Conservation (phyloP, 2,797 vertebrate species). For the Acanthiza pusilla region DNA sequence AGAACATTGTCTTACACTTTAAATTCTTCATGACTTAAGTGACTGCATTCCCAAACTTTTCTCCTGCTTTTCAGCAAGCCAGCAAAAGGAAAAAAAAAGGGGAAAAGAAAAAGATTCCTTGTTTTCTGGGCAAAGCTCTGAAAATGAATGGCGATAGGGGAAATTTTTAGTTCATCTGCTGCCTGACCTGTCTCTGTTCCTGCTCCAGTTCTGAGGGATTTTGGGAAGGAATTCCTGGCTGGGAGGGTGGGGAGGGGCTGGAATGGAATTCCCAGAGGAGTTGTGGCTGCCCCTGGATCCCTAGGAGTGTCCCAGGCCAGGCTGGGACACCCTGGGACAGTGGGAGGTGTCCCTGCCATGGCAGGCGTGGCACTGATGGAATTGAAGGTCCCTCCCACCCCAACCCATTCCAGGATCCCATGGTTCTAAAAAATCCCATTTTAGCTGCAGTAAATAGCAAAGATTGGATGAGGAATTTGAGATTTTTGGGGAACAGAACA, state of each 20-base stretch:
- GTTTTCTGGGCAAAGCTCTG: background rate
- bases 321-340: accelerated
- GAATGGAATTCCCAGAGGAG: background rate
- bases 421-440: too few relatives aligned
- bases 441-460: too few relatives aligned
- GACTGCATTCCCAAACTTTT: background rate
- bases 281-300: background rate
- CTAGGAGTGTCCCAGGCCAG: background rate
- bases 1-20: background rate
- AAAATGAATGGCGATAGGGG: background rate
- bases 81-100: background rate
- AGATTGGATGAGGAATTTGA: too few relatives aligned
- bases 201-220: background rate
- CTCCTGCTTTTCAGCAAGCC: background rate
- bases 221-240: background rate
- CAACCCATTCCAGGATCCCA: too few relatives aligned
- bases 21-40: background rate
- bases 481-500: too few relatives aligned
- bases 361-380: background rate
- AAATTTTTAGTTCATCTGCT: background rate
- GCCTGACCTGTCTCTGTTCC: accelerated
- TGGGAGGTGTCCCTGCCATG: background rate
- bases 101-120: too few relatives aligned
- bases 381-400: too few relatives aligned
- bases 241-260: background rate